Percentiles rank a stretch among this genome's conserved stretches.
These are phyloP conservation scores for Syrrhaptes paradoxus DNA, from an alignment of 2,113 vertebrate genomes.

Conservation along the genomic window DNA sequence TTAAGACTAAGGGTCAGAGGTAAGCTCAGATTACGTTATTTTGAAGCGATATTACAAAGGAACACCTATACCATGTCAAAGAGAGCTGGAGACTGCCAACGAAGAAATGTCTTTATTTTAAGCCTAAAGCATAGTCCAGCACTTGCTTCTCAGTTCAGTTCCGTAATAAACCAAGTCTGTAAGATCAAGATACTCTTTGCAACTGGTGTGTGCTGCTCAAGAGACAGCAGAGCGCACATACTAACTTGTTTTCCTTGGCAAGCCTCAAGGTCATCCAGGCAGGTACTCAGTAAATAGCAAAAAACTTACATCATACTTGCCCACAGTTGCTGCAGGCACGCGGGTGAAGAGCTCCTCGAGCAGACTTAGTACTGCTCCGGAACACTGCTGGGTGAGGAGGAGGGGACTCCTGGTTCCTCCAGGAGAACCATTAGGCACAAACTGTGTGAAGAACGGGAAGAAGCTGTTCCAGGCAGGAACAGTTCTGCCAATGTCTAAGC, in stretches of 20 bases:
- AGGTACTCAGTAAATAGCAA: not conserved
- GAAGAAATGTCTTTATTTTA: not conserved
- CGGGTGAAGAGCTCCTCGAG: not conserved
- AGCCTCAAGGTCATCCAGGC: conserved; percentile 2
- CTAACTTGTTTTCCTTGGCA: not conserved
- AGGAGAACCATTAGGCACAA: not conserved
- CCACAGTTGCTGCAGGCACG: not conserved
- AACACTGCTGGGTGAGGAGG: not conserved
- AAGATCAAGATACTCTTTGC: not conserved
- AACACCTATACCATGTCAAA: not conserved
- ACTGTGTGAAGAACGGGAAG: not conserved
- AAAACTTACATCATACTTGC: not conserved
- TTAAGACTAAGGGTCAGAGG: not conserved
- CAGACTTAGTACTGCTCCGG: not conserved
- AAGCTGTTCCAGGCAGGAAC: not conserved
- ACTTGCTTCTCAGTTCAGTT: not conserved
- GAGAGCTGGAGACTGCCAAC: not conserved
- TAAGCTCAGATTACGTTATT: rapidly evolving
- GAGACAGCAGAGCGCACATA: not conserved
- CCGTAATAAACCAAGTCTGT: not conserved
- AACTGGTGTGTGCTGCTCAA: not conserved
- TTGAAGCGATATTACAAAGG: not conserved
- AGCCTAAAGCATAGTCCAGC: not conserved
- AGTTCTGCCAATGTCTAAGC: not conserved
- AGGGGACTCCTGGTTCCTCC: not conserved